Conservation (phyloP, 1,140 invertebrate species). For the Venustaconcha ellipsiformis region DNA sequence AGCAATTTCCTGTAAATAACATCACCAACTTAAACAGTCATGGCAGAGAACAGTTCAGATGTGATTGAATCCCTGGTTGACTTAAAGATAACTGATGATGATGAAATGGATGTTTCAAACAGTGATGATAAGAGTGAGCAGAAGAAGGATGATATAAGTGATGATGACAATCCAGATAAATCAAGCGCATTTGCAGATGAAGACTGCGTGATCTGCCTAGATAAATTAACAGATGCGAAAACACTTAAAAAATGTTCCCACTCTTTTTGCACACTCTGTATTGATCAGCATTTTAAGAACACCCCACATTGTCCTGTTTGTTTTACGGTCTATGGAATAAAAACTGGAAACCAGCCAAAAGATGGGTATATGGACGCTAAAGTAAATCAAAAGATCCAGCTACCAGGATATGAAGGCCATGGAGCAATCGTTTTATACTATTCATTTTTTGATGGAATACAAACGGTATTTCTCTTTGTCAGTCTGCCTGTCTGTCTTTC, state of each 20-base stretch:
- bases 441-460: slow-evolving; percentile 46
- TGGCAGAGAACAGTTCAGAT: no score
- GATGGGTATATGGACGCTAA: slow-evolving; percentile 38
- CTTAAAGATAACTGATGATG: no score
- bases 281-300: slow-evolving; percentile 39
- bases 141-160: no score
- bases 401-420: slow-evolving; percentile 45
- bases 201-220: slow-evolving; percentile 52
- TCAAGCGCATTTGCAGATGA: not conserved
- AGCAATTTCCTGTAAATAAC: no score
- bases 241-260: slow-evolving; percentile 45
- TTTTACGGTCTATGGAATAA: slow-evolving; percentile 48
- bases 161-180: no score
- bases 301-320: slow-evolving; percentile 56
- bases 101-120: no score
- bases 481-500: not conserved
- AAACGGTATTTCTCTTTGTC: slow-evolving; percentile 41
- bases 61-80: no score
- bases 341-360: slow-evolving; percentile 53
- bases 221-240: slow-evolving; percentile 32
- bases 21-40: no score
- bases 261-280: slow-evolving; percentile 45
- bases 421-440: slow-evolving; percentile 50
- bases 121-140: no score
- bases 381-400: slow-evolving; percentile 3